Evolutionary conservation across 2,888 invertebrate species (phyloP).

Genomic region (Gymnosoma rotundatum): DNA sequence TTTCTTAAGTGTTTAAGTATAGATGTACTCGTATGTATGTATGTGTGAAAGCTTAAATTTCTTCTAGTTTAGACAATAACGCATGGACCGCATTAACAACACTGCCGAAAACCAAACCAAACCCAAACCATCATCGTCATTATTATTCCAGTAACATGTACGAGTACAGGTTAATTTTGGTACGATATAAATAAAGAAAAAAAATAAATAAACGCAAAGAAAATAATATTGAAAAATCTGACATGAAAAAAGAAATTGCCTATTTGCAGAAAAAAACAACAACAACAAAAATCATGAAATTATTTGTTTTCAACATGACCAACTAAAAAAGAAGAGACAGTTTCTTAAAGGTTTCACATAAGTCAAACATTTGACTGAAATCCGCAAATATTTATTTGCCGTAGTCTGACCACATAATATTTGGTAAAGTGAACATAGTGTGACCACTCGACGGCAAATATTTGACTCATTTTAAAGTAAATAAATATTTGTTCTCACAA

Average conservation of each 20-base stretch:
- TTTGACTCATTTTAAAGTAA: too few species aligned
- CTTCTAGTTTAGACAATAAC: conserved; percentile 61
- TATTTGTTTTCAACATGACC: conserved; percentile 34
- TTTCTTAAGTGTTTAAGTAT: conserved; percentile 19
- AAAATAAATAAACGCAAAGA: conserved; percentile 26
- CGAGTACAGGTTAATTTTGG: conserved; percentile 62
- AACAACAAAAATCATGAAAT: not conserved
- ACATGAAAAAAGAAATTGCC: conserved; percentile 49
- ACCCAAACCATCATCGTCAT: conserved; percentile 44
- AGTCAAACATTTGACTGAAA: too few species aligned
- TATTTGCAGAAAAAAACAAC: conserved; percentile 26
- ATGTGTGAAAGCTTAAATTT: conserved; percentile 38
- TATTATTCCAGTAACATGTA: conserved; percentile 47
- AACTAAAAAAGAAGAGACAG: not conserved
- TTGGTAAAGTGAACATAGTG: too few species aligned
- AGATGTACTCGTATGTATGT: conserved; percentile 16
- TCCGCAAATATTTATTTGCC: too few species aligned
- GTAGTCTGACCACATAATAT: too few species aligned
- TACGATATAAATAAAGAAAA: conserved; percentile 49
- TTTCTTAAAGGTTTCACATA: too few species aligned
- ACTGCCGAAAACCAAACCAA: conserved; percentile 53
- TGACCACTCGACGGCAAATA: too few species aligned
- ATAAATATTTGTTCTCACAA: too few species aligned
- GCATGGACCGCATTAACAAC: conserved; percentile 66
- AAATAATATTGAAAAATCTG: conserved; percentile 60